Conservation (phyloP, 1,140 invertebrate species). For the Luehdorfia chinensis region DNA sequence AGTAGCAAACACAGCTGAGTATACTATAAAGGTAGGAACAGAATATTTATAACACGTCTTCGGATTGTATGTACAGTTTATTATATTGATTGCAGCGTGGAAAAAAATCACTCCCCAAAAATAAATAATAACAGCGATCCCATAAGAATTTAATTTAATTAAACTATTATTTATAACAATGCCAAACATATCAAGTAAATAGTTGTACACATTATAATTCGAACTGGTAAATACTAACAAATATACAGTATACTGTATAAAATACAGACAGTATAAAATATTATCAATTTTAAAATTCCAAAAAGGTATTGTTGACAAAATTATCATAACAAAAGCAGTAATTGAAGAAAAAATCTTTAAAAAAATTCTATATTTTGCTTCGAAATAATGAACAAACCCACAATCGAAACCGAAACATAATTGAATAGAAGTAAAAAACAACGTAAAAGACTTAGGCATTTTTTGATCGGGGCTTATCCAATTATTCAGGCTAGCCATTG, state of each 20-base stretch:
- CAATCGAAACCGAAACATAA: not conserved
- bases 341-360: not conserved
- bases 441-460: not conserved
- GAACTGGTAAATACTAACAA: not conserved
- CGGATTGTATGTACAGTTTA: too few relatives aligned
- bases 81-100: too few relatives aligned
- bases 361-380: not conserved
- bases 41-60: too few relatives aligned
- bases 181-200: not conserved
- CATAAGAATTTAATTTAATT: not conserved
- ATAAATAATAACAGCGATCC: not conserved
- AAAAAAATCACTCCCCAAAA: too few relatives aligned
- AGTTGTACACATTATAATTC: not conserved
- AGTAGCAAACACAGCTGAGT: too few relatives aligned
- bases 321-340: not conserved
- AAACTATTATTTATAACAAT: not conserved
- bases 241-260: not conserved
- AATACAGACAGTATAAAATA: not conserved
- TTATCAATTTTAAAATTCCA: not conserved
- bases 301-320: not conserved
- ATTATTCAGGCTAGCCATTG: too few relatives aligned
- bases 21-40: too few relatives aligned
- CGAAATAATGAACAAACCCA: not conserved
- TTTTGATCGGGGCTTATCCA: not conserved
- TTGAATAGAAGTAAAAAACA: not conserved